Conservation (phyloP, 2,888 invertebrate genomes). For the Xiphydria camelus region DNA sequence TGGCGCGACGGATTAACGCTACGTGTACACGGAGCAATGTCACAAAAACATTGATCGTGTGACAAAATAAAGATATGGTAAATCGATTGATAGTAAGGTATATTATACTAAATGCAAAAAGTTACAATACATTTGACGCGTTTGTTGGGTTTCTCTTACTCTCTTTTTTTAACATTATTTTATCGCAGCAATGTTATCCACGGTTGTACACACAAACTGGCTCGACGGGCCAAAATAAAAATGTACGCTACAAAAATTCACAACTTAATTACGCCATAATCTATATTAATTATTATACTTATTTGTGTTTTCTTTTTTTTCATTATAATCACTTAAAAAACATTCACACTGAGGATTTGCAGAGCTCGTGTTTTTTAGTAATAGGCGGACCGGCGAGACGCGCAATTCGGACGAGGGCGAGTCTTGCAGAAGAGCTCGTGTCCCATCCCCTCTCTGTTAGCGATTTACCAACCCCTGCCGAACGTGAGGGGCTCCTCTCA, state of each 20-base stretch:
- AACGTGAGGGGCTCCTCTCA: too few relatives aligned
- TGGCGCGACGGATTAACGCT: not conserved
- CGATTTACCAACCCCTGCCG: too few relatives aligned
- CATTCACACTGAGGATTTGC: conserved; percentile 41
- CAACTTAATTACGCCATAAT: conserved; percentile 44
- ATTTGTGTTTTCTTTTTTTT: conserved; percentile 28
- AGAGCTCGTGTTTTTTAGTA: conserved; percentile 18
- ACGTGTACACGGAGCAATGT: too few relatives aligned
- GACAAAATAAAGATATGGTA: too few relatives aligned
- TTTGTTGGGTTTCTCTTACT: conserved; percentile 28
- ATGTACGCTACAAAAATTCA: conserved; percentile 47
- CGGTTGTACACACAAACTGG: conserved; percentile 42
- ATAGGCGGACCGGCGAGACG: not conserved
- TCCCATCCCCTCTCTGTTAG: too few relatives aligned
- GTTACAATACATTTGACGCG: conserved; percentile 51
- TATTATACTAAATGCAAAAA: conserved; percentile 56
- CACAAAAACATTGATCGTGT: too few relatives aligned
- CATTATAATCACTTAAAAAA: conserved; percentile 35
- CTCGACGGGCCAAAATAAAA: conserved; percentile 38
- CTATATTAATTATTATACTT: conserved; percentile 41
- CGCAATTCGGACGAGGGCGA: too few relatives aligned
- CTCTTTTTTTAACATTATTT: conserved; percentile 17
- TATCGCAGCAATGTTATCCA: conserved; percentile 42
- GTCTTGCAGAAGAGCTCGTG: too few relatives aligned
- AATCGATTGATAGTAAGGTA: conserved; percentile 46